A percentile compares a stretch with the other conserved stretches of the same genome.
Evolutionary conservation across 2,888 invertebrate genomes (phyloP).

Genomic region (Protophormia terraenovae): DNA sequence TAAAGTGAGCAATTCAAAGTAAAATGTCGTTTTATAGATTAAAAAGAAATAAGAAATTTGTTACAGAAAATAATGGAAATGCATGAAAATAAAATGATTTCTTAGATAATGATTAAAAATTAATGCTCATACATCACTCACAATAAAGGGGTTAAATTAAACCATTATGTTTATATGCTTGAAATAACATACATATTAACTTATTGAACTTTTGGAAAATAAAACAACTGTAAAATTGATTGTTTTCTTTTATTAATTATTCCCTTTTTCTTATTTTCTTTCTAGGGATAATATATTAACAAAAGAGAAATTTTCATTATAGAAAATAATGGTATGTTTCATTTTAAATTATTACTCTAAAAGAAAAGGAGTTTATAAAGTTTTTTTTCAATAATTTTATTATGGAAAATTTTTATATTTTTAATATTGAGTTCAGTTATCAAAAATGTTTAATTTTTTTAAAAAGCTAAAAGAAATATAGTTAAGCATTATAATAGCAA

Average conservation of each 20-base stretch:
- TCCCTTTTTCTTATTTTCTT: constrained; percentile 15
- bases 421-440: too few species aligned
- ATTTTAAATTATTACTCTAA: too few species aligned
- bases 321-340: constrained; percentile 35
- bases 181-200: neutral
- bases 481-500: too few species aligned
- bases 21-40: neutral
- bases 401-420: too few species aligned
- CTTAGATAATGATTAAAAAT: constrained; percentile 37
- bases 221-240: constrained; percentile 34
- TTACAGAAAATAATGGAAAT: neutral
- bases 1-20: neutral
- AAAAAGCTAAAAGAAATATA: too few species aligned
- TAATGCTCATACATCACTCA: too few species aligned
- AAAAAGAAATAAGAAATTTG: neutral
- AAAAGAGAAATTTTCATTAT: neutral
- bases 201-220: constrained; percentile 14
- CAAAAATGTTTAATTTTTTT: too few species aligned
- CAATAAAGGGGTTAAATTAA: constrained; percentile 36
- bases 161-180: constrained; percentile 4
- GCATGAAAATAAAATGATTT: constrained; percentile 32
- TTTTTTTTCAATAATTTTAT: too few species aligned
- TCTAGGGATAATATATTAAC: neutral
- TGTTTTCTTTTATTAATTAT: neutral
- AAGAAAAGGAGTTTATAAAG: too few species aligned